These are phyloP conservation scores for Scomberomorus guttatus DNA, from an alignment of 2,797 vertebrate species.

Conservation along the genomic window DNA sequence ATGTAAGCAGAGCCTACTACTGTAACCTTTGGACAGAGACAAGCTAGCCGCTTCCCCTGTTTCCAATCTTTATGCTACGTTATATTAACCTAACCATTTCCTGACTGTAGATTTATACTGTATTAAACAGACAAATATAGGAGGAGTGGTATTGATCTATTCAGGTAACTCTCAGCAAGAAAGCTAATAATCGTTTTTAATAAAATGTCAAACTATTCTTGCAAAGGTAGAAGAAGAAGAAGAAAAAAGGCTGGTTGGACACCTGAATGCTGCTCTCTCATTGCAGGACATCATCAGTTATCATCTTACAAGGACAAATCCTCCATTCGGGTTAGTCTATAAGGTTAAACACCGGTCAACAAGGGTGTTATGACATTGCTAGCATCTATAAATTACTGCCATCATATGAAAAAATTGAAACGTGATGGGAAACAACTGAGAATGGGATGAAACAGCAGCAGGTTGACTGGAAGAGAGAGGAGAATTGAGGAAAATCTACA, in stretches of 20 bases:
- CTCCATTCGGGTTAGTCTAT: background rate
- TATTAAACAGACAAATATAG: background rate
- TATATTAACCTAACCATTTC: no score
- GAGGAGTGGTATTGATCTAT: background rate
- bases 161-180: background rate
- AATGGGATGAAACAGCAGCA: no score
- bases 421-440: no score
- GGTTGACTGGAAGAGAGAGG: background rate
- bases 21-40: background rate
- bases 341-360: background rate
- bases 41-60: no score
- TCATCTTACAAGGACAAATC: conserved; percentile 1
- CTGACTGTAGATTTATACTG: no score
- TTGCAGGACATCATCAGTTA: background rate
- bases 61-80: no score
- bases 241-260: background rate
- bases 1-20: background rate
- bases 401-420: no score
- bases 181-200: background rate
- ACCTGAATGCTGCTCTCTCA: background rate
- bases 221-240: background rate
- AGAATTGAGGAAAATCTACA: conserved; percentile 2
- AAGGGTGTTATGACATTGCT: no score
- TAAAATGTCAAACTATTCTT: background rate
- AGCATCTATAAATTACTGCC: background rate